Evolutionary conservation across 2,888 invertebrate species (phyloP), one percentile per base, ranked within the genome.

Genomic region (Torymus aiolomorphi): DNA sequence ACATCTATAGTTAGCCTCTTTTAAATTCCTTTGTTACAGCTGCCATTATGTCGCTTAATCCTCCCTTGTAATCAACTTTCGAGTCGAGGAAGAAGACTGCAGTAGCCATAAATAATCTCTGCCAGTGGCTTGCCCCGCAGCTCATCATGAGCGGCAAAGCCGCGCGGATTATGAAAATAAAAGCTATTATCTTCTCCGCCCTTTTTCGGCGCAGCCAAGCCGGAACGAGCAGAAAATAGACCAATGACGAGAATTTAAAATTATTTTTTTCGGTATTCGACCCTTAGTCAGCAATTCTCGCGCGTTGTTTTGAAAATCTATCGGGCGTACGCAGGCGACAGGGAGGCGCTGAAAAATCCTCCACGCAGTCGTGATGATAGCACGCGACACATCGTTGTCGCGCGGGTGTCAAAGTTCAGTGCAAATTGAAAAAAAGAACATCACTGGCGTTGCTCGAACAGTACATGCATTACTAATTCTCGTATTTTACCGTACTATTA

Each of bases 341-440:
- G 12, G 61, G n/a, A 24, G 52, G 8, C 24, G n/a, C 18, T 54
- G 54, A 63, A 69, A 74, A 67, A 67, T 67, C n/a, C 31, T 67
- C 20, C n/a, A 10, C 18, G 24, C 2, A 54, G 42, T 13, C 42
- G 42, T 42, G 42, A 8, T 42, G 42, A 51, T 24, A 18, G 54
- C n/a, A 4, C 56, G 66, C 18, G 66, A 42, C 31, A 49, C 42
- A 51, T n/a, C 18, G 12, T 63, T 31, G 66, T 57, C 51, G 59
- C 59, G 18, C 14, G 5, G 52, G 59, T 59, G 71, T 71, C 71
- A 71, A 20, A 57, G 70, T 63, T 71, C 62, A 71, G 11, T 42
- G 42, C 16, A 14, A 57, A 62, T 56, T 70, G 8, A 65, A 65
- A 65, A 65, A 73, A 73, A 62, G n/a, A 59, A 49, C 56, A 69